These are phyloP conservation scores for Tylochromis polylepis DNA, from an alignment of 2,113 vertebrate species.

Conservation along the genomic window DNA sequence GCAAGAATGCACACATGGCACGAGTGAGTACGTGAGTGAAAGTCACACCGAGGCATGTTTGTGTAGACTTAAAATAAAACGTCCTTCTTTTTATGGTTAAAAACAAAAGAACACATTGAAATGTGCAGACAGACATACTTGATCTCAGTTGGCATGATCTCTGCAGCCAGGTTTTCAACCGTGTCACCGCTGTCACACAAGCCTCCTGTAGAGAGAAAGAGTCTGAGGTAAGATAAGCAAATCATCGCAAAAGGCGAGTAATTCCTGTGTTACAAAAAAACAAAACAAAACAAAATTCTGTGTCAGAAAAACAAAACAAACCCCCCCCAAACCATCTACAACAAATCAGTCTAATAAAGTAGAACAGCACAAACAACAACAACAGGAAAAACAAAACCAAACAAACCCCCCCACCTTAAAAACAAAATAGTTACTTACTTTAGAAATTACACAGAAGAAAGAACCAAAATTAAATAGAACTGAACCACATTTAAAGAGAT, in stretches of 20 bases:
- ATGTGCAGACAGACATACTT: slow-evolving; percentile 66
- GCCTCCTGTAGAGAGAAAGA: slow-evolving; percentile 58
- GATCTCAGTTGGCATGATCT: slow-evolving; percentile 87
- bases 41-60: neutral
- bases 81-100: neutral
- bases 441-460: neutral
- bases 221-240: neutral
- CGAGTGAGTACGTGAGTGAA: neutral
- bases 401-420: neutral
- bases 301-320: too few species aligned
- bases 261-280: neutral
- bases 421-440: neutral
- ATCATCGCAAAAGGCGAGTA: rapidly evolving
- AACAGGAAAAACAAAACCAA: neutral
- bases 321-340: neutral
- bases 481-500: neutral
- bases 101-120: neutral
- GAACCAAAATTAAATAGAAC: neutral
- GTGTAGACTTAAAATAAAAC: neutral
- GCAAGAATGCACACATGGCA: neutral
- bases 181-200: slow-evolving; percentile 63
- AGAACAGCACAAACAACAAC: neutral
- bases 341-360: neutral
- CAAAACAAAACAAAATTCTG: too few species aligned
- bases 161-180: slow-evolving; percentile 81